Evolutionary conservation across 2,888 invertebrate genomes (phyloP), one percentile per base, ranked within the genome.

Genomic region (Meiosimyza platycephala): DNA sequence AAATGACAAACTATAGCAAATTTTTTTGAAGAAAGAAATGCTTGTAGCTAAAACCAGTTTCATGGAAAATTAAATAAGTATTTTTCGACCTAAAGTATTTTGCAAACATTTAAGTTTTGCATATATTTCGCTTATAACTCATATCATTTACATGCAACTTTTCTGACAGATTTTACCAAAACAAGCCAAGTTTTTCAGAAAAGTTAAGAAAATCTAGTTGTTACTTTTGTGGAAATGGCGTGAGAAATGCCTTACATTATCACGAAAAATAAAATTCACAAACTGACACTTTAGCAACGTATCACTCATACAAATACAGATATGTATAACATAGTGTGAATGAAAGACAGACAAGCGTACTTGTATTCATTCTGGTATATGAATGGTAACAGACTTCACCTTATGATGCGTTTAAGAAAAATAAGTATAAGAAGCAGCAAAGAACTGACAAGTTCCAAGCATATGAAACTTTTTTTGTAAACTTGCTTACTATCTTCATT

Each of bases 241-340:
- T 70, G 70, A 62, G 63, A 47, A 69, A 63, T 63, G 51, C 47
- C 47, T 52, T 63, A 70, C 62, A 47, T 52, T 63, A 70, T 70
- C 62, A 70, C 40, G 22, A 22, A 5, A 22, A 48, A 67, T 12
- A 63, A 63, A 22, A 13, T 40, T 54, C 16, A 12, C 18, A 55
- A 63, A 51, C 63, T 70, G 63, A 70, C 70, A 70, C 54, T 47
- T 63, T 15, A 52, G n/a, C 52, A 69, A 60, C 60, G 51, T 51
- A 62, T 69, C 60, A 60, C 51, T 51, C 60, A 52, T 33, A 69
- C 60, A 69, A n/a, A 57, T 18, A 18, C 60, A 51, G 5, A 33
- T 33, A 16, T 16, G 47, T 16, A 2, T 3, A 3, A 40, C 9
- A 40, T 40, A 9, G 40, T 40, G 40, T 40, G 40, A 40, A 40